Evolutionary conservation across 2,113 vertebrate species (phyloP).

Genomic region (Oncorhynchus clarkii): DNA sequence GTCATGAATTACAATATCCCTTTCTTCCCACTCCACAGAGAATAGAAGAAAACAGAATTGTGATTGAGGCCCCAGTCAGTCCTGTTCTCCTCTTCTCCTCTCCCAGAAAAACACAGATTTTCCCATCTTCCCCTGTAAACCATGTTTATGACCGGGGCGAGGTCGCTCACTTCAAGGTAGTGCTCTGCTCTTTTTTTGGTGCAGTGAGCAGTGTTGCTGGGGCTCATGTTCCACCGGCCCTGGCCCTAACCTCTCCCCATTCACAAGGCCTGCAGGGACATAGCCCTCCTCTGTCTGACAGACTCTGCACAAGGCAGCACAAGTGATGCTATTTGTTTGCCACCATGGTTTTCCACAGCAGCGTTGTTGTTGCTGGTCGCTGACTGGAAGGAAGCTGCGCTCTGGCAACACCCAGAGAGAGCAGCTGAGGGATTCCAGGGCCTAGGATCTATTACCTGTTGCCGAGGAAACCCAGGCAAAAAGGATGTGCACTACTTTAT

Average conservation of each 20-base stretch:
- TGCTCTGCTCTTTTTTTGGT: constrained; percentile 30
- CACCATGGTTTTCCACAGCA: not conserved
- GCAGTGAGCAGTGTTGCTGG: constrained; percentile 6
- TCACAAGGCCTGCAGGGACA: constrained; percentile 29
- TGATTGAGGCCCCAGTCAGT: not conserved
- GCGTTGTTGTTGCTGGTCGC: constrained; percentile 52
- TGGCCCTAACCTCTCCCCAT: constrained; percentile 40
- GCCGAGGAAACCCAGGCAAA: constrained; percentile 58
- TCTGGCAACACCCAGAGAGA: constrained; percentile 44
- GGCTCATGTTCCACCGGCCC: constrained; percentile 64
- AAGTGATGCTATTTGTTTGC: constrained; percentile 10
- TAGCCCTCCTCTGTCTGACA: constrained; percentile 32
- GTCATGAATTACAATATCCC: constrained; percentile 47
- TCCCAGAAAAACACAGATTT: constrained; percentile 23
- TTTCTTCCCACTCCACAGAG: constrained; percentile 26
- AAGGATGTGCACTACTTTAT: constrained; percentile 27
- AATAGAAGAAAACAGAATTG: constrained; percentile 27
- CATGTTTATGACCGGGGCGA: constrained; percentile 4
- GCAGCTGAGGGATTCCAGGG: constrained; percentile 47
- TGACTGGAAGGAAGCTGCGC: constrained; percentile 42
- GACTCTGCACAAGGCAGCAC: constrained; percentile 13
- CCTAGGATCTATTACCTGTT: constrained; percentile 44
- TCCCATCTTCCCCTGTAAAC: constrained; percentile 30
- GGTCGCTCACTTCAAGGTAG: constrained; percentile 59
- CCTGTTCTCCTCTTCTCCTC: constrained; percentile 1